These are phyloP conservation scores for Leptobrachium ailaonicum DNA, from an alignment of 2,113 vertebrate genomes.

Conservation along the genomic window DNA sequence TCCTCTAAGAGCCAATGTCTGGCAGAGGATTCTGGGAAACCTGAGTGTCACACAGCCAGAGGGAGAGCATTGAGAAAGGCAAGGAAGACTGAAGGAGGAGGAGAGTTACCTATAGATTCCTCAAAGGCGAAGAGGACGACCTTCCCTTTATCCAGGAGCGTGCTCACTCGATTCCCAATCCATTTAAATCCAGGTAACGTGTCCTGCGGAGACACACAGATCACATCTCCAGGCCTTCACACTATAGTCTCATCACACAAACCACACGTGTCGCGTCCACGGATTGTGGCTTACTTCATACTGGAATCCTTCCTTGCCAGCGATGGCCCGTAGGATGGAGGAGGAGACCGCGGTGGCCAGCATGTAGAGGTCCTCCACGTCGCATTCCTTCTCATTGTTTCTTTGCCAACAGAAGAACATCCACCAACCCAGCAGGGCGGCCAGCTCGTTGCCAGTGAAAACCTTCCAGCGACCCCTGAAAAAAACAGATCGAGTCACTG, in stretches of 20 bases:
- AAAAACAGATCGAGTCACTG: slow-evolving; percentile 7
- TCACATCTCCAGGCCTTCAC: too few relatives aligned
- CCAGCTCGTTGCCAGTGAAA: slow-evolving; percentile 91
- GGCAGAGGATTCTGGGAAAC: too few relatives aligned
- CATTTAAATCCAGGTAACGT: slow-evolving; percentile 96
- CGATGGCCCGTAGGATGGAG: slow-evolving; percentile 84
- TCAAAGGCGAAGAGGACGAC: slow-evolving; percentile 91
- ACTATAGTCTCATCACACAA: too few relatives aligned
- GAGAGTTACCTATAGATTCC: slow-evolving; percentile 87
- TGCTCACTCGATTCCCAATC: slow-evolving; percentile 88
- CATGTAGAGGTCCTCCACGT: slow-evolving; percentile 79
- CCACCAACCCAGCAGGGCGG: slow-evolving; percentile 93
- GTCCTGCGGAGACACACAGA: slow-evolving; percentile 69
- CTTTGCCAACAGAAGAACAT: slow-evolving; percentile 87
- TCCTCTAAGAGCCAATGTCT: too few relatives aligned
- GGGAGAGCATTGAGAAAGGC: too few relatives aligned
- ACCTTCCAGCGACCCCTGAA: slow-evolving; percentile 84
- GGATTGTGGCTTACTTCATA: slow-evolving; percentile 77
- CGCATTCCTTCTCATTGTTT: slow-evolving; percentile 60
- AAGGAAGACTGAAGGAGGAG: background rate
- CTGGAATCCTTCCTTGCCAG: slow-evolving; percentile 83
- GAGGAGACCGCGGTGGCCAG: slow-evolving; percentile 92
- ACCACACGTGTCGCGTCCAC: too few relatives aligned
- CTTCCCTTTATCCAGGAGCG: slow-evolving; percentile 77
- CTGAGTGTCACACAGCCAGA: too few relatives aligned